Evolutionary conservation across 2,797 vertebrate genomes (phyloP), one percentile per base, ranked within the genome.

Genomic region (Pseudopleuronectes americanus): DNA sequence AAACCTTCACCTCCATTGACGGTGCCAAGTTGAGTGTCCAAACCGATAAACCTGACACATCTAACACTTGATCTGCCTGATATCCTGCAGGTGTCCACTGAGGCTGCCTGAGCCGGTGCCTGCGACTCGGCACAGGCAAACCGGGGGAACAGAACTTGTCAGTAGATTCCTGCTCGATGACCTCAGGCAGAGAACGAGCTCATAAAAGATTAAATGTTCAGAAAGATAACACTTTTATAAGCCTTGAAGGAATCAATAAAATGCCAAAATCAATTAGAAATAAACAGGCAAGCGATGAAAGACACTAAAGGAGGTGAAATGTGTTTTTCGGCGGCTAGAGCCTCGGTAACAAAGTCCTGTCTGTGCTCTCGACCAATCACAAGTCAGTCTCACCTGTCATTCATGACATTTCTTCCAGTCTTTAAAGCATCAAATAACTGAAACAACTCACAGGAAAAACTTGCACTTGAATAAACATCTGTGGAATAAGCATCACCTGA

Each of bases 151-250:
- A 71, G 26, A 61, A 65, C 59, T 65, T 55, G 56, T 74, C 71
- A 0, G 36, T 38, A 22, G 43, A 45, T 23, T 61, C 33, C 4
- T 41, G 41, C 56, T 48, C 38, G 54, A 72, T 33, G 47, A 71
- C 64, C 48, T 33, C 47, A 54, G 55, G 64, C 47, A 48, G 21
- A 51, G 36, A 12, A n/a, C 55, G 58, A 33, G 26, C 66, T 74
- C 69, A 56, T 49, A n/a, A 36, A 28, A 60, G 57, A 80, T 58
- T 65, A 78, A 55, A 69, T 78, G 63, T 53, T 76, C 9, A 21
- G 57, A 71, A 48, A 65, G 36, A 73, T 52, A 64, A 67, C 38
- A 21, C 49, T 59, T 41, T 49, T 31, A n/a, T 54, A 72, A 51
- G 7, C 38, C 54, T 31, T 59, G 17, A 57, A 48, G 6, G 57